Base-by-base conservation (phyloP, 2,113 vertebrate genomes). In the Phodopus roborovskii region DNA sequence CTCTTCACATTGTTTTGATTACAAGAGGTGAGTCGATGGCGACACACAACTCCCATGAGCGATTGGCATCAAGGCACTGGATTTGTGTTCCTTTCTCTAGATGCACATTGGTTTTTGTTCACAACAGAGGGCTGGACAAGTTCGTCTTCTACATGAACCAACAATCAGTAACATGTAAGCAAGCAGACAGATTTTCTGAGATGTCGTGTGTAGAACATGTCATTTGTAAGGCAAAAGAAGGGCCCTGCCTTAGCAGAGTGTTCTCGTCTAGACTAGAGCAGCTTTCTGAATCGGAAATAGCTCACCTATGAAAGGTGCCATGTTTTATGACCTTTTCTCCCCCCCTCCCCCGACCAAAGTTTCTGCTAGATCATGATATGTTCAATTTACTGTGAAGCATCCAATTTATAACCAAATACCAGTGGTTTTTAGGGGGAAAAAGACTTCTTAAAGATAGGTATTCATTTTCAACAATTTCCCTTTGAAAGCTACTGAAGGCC, bases 341-440 rank as follows among this genome's bases (percentile, higher is more conserved):
- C 78, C 60, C 94, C 26, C 77, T 82, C 73, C 19, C 28, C 84
- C 92, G 92, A 50, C 36, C 60, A 66, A 93, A 7, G 81, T 58
- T 70, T 94, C 81, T 96, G 56, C 74, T 89, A 87, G 77, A 95
- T 94, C 42, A 75, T 91, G 94, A 53, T 96, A 83, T 64, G 66
- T 92, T 96, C 92, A 94, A 68, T 94, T 97, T 92, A 53, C 42
- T 83, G 77, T 95, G 88, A 96, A 77, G n/a, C 88, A 89, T 83
- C 96, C 95, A 77, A 50, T 94, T 86, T 96, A 95, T 94, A 74
- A 84, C 66, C 77, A 94, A 85, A 92, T 79, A 92, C 88, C 26
- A 53, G 33, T 88, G 39, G 85, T 96, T 39, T 95, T 96, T 73
- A 73, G 93, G 58, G 58, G 62, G 39, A 50, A 92, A 91, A 7